These are phyloP conservation scores for Pristionchus japonicus DNA, from an alignment of 2,888 invertebrate species.

Conservation along the genomic window DNA sequence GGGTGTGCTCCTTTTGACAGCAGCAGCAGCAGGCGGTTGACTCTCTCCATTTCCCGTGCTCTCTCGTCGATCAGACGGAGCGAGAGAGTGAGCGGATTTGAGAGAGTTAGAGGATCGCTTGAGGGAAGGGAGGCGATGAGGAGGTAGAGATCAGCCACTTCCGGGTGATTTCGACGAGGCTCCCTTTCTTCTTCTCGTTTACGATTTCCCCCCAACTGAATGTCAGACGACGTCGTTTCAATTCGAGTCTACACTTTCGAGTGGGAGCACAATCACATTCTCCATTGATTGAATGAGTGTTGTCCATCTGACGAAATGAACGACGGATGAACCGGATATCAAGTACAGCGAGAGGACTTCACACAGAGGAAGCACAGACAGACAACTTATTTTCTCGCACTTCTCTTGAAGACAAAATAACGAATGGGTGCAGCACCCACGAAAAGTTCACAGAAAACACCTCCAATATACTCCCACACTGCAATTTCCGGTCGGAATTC, in stretches of 20 bases:
- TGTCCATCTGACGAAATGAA: not conserved
- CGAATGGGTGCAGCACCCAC: not conserved
- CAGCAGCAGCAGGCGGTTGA: not conserved
- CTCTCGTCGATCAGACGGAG: no score
- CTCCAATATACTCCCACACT: not conserved
- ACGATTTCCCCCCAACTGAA: not conserved
- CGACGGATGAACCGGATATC: not conserved
- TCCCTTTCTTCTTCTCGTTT: constrained; percentile 12
- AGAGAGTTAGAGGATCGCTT: no score
- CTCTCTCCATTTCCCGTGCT: no score
- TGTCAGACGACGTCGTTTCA: not conserved
- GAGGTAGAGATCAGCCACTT: constrained; percentile 21
- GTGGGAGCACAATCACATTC: not conserved
- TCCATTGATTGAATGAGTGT: not conserved
- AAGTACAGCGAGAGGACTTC: not conserved
- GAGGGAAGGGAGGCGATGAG: constrained; percentile 27
- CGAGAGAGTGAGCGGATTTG: not conserved
- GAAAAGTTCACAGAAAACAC: not conserved
- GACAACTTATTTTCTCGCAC: not conserved
- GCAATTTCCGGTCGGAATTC: not conserved
- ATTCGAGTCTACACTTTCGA: not conserved
- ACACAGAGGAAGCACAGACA: not conserved
- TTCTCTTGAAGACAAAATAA: not conserved
- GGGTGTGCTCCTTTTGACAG: constrained; percentile 7
- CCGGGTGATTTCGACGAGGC: constrained; percentile 4